These are phyloP conservation scores for Kryptopterus vitreolus DNA, from an alignment of 2,797 vertebrate genomes.

Conservation along the genomic window DNA sequence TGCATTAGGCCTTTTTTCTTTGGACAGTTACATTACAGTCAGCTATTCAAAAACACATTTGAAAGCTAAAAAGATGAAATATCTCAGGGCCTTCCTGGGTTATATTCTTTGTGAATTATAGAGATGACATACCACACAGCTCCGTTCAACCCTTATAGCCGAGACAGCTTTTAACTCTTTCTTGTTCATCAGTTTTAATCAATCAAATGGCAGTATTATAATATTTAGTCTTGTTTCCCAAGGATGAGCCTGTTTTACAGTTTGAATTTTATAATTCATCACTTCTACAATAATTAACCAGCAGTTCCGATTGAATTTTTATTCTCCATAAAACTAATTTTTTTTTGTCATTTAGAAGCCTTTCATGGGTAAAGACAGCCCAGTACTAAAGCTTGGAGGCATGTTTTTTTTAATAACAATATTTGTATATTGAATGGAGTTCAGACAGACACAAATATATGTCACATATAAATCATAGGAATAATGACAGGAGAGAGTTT, in stretches of 20 bases:
- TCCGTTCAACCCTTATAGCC: background rate
- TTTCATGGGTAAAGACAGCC: background rate
- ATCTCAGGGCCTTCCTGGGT: background rate
- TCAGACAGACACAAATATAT: slow-evolving; percentile 4
- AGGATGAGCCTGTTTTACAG: background rate
- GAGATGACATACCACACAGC: background rate
- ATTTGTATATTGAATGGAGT: background rate
- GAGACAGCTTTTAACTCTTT: background rate
- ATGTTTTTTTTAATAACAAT: background rate
- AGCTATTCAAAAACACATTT: background rate
- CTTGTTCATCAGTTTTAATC: background rate
- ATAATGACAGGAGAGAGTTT: background rate
- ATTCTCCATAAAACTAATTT: background rate
- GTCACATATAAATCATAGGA: background rate
- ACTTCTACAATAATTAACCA: background rate
- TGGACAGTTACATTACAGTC: slow-evolving; percentile 2
- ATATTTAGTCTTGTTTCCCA: background rate
- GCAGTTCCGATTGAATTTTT: background rate
- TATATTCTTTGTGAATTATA: background rate
- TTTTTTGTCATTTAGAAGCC: background rate
- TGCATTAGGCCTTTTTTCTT: slow-evolving; percentile 13
- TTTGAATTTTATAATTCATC: background rate
- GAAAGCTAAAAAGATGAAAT: background rate
- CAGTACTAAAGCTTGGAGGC: background rate
- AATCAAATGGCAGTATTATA: background rate